phyloP scores from a whole-genome alignment of 1,140 invertebrate genomes.

The Penaeus chinensis region DNA sequence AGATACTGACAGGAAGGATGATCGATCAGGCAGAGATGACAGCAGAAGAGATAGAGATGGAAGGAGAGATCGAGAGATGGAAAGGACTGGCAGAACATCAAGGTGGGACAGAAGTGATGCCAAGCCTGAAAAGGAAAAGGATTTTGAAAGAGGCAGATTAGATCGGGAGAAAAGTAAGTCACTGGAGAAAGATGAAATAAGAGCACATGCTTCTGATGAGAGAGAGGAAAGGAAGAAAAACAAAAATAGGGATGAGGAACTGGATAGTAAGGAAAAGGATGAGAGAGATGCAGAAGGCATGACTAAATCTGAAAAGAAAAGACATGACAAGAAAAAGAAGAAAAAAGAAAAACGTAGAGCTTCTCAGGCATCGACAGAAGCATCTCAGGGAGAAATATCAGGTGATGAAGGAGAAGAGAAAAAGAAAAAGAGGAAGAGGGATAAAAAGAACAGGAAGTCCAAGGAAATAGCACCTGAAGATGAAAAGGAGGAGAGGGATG shows the following conservation, averaged over 20 bases:
- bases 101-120: slow-evolving; percentile 69
- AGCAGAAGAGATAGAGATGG: slow-evolving; percentile 31
- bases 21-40: neutral
- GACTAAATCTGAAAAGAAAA: slow-evolving; percentile 68
- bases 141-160: slow-evolving; percentile 39
- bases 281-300: slow-evolving; percentile 67
- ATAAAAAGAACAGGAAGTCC: slow-evolving; percentile 43
- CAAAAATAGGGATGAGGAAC: slow-evolving; percentile 69
- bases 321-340: slow-evolving; percentile 66
- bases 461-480: slow-evolving; percentile 21
- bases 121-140: slow-evolving; percentile 45
- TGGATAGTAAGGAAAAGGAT: slow-evolving; percentile 64
- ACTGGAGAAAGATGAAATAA: slow-evolving; percentile 49
- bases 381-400: slow-evolving; percentile 68
- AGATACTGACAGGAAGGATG: neutral
- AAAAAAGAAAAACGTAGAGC: slow-evolving; percentile 64
- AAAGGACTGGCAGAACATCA: slow-evolving; percentile 67
- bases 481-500: slow-evolving; percentile 63
- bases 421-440: slow-evolving; percentile 64
- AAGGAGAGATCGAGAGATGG: slow-evolving; percentile 27
- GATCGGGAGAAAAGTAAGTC: slow-evolving; percentile 42
- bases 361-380: slow-evolving; percentile 50
- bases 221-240: slow-evolving; percentile 54
- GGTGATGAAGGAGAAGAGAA: slow-evolving; percentile 64
- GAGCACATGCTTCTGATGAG: slow-evolving; percentile 24